Conservation (phyloP, 1,140 invertebrate genomes). For the Dinothrombium tinctorium region DNA sequence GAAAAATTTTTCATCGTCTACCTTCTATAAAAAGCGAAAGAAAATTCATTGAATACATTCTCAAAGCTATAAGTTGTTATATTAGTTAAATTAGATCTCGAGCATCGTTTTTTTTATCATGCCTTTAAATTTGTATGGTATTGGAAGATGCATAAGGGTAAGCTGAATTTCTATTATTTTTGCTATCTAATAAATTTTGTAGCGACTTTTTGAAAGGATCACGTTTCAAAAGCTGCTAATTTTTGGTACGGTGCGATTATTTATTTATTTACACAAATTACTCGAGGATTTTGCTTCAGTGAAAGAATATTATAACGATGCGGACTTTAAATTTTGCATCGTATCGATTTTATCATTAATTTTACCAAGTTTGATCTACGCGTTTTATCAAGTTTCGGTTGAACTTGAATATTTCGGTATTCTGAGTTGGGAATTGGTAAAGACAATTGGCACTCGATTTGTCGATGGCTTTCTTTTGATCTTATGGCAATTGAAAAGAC, state of each 20-base stretch:
- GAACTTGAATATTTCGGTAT: no score
- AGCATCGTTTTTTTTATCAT: no score
- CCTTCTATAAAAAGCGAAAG: no score
- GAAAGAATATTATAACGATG: slow-evolving; percentile 9
- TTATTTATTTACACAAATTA: slow-evolving; percentile 15
- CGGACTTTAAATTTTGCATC: slow-evolving; percentile 12
- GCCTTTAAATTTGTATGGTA: no score
- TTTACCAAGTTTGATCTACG: slow-evolving; percentile 15
- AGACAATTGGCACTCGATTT: slow-evolving; percentile 13
- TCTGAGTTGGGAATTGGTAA: slow-evolving; percentile 11
- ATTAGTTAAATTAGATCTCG: no score
- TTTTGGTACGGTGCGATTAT: slow-evolving; percentile 7
- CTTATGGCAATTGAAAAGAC: slow-evolving; percentile 18
- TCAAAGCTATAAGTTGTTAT: no score
- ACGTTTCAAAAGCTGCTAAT: slow-evolving; percentile 3
- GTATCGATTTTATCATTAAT: slow-evolving; percentile 14
- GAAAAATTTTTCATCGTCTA: no score
- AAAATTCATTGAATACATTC: no score
- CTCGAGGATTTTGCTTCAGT: slow-evolving; percentile 14
- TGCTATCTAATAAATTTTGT: no score
- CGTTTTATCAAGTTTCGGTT: slow-evolving; percentile 12
- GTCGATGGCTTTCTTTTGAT: slow-evolving; percentile 16
- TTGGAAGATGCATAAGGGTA: no score
- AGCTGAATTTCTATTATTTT: no score
- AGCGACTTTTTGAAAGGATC: background rate